Evolutionary conservation across 2,797 vertebrate species (phyloP), one percentile per base, ranked within the genome.

Genomic region (Echiichthys vipera): DNA sequence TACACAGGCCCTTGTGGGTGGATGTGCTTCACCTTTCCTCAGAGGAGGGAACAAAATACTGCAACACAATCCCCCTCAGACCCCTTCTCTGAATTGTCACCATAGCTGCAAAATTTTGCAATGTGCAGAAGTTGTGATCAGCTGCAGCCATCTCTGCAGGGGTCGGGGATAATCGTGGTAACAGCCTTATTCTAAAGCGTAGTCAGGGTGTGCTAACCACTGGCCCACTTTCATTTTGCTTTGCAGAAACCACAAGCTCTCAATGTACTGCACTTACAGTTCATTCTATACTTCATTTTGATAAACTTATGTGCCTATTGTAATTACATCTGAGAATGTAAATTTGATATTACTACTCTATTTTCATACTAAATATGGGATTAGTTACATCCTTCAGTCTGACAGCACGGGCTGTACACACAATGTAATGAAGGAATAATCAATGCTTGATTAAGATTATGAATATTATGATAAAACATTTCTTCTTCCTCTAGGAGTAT

Each of bases 401-500:
- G 20, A 39, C 10, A 12, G 11, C n/a, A 59, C 15, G 2, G 27
- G 13, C 20, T 22, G 11, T 18, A 40, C 54, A 43, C 4, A 34
- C 17, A 25, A 0, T n/a, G 11, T 8, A 20, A 10, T 24, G 0
- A 32, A 5, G 30, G 18, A 1, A 14, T 37, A 24, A 45, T 42
- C 2, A n/a, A 39, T 22, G 20, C 15, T 10, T 42, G 50, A 3
- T 40, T 50, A 10, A 55, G 25, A 34, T 29, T 18, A 10, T 47
- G 18, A 62, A 15, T n/a, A 5, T 71, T 18, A 54, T 57, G 54
- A 45, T 9, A 3, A 25, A 5, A 5, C 10, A 0, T 57, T 25
- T 62, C 6, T 61, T 0, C 40, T 43, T 70, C 24, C 20, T 70
- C 3, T 55, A 95, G 95, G 93, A 68, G n/a, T 95, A 70, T 95